Base-by-base conservation (phyloP, 2,888 invertebrate species). In the Liopterus haemorrhoidalis region DNA sequence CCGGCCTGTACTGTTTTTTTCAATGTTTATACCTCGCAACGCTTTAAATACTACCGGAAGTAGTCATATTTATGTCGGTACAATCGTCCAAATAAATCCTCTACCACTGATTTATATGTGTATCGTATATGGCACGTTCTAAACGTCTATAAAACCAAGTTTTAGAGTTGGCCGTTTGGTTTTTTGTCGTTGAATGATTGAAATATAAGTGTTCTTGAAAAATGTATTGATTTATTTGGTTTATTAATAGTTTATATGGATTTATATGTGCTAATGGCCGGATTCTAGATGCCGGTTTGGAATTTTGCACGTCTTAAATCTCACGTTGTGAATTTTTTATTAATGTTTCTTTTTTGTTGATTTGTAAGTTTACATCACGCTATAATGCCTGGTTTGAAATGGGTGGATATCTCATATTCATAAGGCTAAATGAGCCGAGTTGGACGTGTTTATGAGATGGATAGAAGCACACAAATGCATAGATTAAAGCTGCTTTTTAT, bases 21-120 rank as follows among this genome's bases (percentile, higher is more conserved):
- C 49, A 45, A 39, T 50, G 53, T 54, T 55, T 54, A 53, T 54
- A 53, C 52, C 46, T 50, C 37, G 45, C 49, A 49, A 55, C 50
- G 54, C 53, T 54, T 53, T 54, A 52, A 51, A 52, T 47, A 41
- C 49, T 35, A 55, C 54, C 57, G 56, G 57, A 56, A 53, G 49
- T 49, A 46, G 46, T 49, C 45, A 33, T 41, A 49, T 51, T 49
- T 45, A 52, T 53, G 49, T 49, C 48, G 49, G 50, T 47, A 33
- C 51, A 48, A 41, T 37, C 36, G 51, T 39, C 50, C 50, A 50
- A 44, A 43, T 47, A 43, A 43, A 32, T 41, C 32, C 28, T 47
- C 25, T 25, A 11, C 11, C 18, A 25, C 19, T 41, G 49, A 50
- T 49, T 50, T 51, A 49, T 48, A 44, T 45, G 42, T 50, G 49